These are phyloP conservation scores for Hemiprocne comata DNA, from an alignment of 2,113 vertebrate species.

Conservation along the genomic window DNA sequence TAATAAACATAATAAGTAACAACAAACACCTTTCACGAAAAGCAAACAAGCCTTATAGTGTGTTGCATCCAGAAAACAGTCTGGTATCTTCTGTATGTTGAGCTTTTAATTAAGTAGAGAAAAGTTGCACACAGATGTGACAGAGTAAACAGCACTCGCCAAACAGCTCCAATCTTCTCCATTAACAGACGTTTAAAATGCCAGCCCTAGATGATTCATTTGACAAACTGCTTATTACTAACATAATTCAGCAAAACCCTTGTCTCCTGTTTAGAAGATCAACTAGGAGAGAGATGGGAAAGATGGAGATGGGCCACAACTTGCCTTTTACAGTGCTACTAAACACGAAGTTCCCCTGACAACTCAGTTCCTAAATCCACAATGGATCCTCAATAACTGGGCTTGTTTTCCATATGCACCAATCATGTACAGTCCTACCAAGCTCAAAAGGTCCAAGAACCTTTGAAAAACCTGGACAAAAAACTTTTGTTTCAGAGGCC, in stretches of 20 bases:
- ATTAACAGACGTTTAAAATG: neutral
- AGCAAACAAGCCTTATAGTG: neutral
- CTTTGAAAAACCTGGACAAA: neutral
- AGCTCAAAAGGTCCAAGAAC: neutral
- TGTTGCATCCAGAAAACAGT: neutral
- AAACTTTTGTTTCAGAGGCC: constrained; percentile 13
- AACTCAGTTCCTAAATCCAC: neutral
- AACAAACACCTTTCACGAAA: neutral
- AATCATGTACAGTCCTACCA: neutral
- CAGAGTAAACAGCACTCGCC: neutral
- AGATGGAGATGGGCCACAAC: neutral
- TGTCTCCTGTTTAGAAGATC: neutral
- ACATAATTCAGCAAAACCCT: neutral
- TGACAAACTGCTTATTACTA: neutral
- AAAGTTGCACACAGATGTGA: neutral
- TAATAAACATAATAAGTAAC: neutral
- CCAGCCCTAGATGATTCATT: neutral
- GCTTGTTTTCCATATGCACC: neutral
- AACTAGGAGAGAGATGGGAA: neutral
- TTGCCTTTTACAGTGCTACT: neutral
- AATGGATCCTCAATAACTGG: neutral
- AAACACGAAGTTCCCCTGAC: neutral
- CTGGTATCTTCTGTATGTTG: neutral
- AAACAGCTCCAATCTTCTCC: neutral
- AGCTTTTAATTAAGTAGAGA: neutral